Base-by-base conservation (phyloP, 2,888 invertebrate genomes). In the Tineola bisselliella region DNA sequence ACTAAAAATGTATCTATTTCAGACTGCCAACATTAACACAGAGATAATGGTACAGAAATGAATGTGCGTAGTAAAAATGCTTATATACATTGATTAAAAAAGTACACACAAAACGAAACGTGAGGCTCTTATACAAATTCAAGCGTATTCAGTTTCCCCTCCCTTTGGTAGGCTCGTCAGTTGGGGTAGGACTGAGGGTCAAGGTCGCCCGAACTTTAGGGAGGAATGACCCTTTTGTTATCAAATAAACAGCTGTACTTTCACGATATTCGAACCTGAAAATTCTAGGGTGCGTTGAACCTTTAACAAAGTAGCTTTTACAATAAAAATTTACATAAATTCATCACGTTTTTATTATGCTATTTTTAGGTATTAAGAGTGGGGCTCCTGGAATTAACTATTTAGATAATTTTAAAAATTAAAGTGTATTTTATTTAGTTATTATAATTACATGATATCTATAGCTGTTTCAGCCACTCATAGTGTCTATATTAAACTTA, bases 141-240 rank as follows among this genome's bases (percentile, higher is more conserved):
- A 43, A 43, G 43, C n/a, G 13, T 25, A 25, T 25, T 25, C 25
- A 25, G 38, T 48, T 48, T 48, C 17, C 48, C 48, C 48, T 48
- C 17, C 48, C 25, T 25, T 25, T 25, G 6, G 48, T 48, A 17
- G 17, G 48, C 48, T 17, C 13, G 48, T 8, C 48, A 3, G 48
- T 48, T 48, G 48, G 48, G 48, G 48, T 48, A 48, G 48, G 48
- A 48, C 48, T 10, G 5, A 48, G 48, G 38, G 48, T 48, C 48
- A 48, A 48, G 48, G 48, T 48, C 48, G n/a, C 48, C 48, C 48
- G 48, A 48, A 48, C 48, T 48, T 48, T 15, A 48, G 48, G 48
- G 48, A 48, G n/a, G 48, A 48, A 48, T 48, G 17, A 48, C 48
- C 48, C 48, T 17, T 48, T 13, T 48, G 48, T 48, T 48, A 48